A percentile compares a stretch with the other conserved stretches of the same genome.
phyloP scores from a whole-genome alignment of 1,140 invertebrate species.

The Mactra quadrangularis region DNA sequence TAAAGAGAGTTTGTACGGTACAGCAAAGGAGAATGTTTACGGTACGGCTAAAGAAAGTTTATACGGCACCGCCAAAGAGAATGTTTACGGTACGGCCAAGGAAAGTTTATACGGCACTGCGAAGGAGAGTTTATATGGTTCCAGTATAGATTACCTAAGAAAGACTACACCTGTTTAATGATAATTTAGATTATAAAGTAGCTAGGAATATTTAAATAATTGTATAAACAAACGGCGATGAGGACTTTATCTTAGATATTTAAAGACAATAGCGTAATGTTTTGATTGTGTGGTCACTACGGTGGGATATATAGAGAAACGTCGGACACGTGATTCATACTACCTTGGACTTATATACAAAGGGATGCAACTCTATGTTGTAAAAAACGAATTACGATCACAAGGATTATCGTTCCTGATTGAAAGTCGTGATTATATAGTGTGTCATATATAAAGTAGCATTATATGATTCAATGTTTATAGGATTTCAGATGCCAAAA shows the following conservation, averaged over 20 bases:
- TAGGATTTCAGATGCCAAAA: too few species aligned
- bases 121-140: too few species aligned
- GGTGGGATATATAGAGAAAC: neutral
- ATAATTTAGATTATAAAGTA: constrained; percentile 4
- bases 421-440: neutral
- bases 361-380: constrained; percentile 9
- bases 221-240: neutral
- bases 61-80: too few species aligned
- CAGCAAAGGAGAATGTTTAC: constrained; percentile 54
- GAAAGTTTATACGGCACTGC: constrained; percentile 48
- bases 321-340: neutral
- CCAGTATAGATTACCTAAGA: constrained; percentile 73
- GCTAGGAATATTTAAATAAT: constrained; percentile 38
- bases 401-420: neutral
- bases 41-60: too few species aligned
- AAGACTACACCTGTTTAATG: constrained; percentile 76
- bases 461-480: too few species aligned
- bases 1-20: constrained; percentile 48
- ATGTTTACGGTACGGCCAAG: constrained; percentile 42
- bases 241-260: too few species aligned
- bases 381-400: neutral
- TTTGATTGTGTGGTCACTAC: neutral
- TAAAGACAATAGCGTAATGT: neutral
- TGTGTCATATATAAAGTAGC: neutral
- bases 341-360: neutral